Conservation (phyloP, 1,140 invertebrate genomes). For the Papilio helenus region DNA sequence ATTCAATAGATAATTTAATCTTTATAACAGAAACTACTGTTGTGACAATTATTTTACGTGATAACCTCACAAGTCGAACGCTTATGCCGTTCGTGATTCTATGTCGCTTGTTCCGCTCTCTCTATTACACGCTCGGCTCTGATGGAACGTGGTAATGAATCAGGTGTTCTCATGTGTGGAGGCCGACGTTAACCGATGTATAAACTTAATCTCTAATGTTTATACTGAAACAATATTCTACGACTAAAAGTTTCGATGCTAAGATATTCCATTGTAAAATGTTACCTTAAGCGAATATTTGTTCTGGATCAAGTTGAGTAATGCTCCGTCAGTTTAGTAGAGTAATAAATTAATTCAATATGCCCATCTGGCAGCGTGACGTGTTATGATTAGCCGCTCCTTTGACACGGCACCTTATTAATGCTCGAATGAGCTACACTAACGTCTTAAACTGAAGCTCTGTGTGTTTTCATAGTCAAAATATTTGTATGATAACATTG, state of each 20-base stretch:
- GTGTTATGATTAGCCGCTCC: constrained; percentile 19
- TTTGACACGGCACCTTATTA: constrained; percentile 16
- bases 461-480: background rate
- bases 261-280: background rate
- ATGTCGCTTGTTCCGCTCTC: no score
- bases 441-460: background rate
- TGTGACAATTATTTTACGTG: no score
- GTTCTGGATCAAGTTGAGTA: constrained; percentile 11
- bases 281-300: constrained; percentile 1
- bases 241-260: background rate
- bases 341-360: constrained; percentile 26
- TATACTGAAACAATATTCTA: background rate
- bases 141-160: no score
- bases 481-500: background rate
- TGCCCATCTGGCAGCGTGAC: constrained; percentile 12
- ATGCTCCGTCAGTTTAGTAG: background rate
- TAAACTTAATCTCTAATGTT: no score
- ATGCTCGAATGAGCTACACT: constrained; percentile 6
- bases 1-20: no score
- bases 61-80: no score
- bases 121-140: no score
- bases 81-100: no score
- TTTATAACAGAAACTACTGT: no score
- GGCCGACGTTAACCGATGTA: no score
- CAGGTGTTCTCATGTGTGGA: no score